Evolutionary conservation across 2,797 vertebrate species (phyloP).

Genomic region (Micrastur ruficollis): DNA sequence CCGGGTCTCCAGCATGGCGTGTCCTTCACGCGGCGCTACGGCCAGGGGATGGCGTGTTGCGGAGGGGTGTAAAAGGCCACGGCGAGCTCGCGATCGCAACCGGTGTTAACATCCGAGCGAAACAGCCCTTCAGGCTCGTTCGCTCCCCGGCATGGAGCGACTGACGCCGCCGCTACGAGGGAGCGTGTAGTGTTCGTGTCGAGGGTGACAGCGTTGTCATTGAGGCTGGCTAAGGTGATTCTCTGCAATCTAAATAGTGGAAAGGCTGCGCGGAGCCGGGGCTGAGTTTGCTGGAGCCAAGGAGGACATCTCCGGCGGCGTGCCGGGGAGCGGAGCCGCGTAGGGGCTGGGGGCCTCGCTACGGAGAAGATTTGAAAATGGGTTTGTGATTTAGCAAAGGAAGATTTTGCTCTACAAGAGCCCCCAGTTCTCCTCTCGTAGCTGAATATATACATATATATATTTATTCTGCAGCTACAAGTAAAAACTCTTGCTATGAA

Average conservation of each 20-base stretch:
- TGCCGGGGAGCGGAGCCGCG: not conserved
- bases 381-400: not conserved
- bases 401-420: no score
- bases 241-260: not conserved
- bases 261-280: not conserved
- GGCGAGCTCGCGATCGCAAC: not conserved
- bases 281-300: not conserved
- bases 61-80: not conserved
- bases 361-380: not conserved
- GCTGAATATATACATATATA: not conserved
- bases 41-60: not conserved
- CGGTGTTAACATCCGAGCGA: no score
- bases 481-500: not conserved
- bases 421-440: rapidly evolving
- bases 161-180: not conserved
- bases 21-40: not conserved
- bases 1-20: not conserved
- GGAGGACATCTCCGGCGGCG: not conserved
- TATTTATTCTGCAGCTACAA: not conserved
- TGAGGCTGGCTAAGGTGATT: not conserved
- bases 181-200: no score
- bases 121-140: not conserved
- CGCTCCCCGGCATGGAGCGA: not conserved
- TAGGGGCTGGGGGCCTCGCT: not conserved
- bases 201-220: not conserved